Evolutionary conservation across 2,888 invertebrate genomes (phyloP), one percentile per base, ranked within the genome.

Genomic region (Eustalomyia histrio): DNA sequence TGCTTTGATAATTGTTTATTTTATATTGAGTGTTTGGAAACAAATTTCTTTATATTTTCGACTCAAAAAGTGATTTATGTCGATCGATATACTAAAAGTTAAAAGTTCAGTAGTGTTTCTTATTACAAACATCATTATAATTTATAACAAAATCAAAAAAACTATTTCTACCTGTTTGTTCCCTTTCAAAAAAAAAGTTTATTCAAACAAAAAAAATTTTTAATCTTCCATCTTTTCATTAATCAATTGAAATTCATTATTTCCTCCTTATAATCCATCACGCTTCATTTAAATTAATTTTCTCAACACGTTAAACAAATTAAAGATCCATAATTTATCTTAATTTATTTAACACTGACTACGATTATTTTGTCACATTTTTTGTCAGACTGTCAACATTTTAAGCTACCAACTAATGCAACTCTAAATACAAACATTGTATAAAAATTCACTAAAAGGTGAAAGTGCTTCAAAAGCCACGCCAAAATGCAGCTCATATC

Each of bases 401-500:
- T 55, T 21, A 39, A 53, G 78, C 76, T 80, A 68, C 73, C 69
- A 81, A 72, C 29, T 43, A 71, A 18, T 57, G 53, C n/a, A 47
- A 50, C 39, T 39, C 17, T 71, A 76, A 63, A 60, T 60, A 47
- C 58, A 58, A 61, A 35, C 35, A 52, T 14, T 47, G 29, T 39
- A 18, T 67, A 50, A 67, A 73, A 76, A 55, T 73, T 35, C 43
- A 67, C 64, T 52, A 74, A 72, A 29, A 76, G 82, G 76, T 65
- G 68, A 82, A 83, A 83, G 80, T 81, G 60, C 72, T 65, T 75
- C 39, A 73, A 78, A 81, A 61, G 78, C 81, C 81, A 81, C 81
- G 78, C 81, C 81, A 81, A 81, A 81, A 50, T 78, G 74, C 74
- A 67, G 6, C 33, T 69, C 74, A 71, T 78, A 81, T 81, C 81